phyloP scores from a whole-genome alignment of 1,140 invertebrate genomes.

The Megathymus violae region DNA sequence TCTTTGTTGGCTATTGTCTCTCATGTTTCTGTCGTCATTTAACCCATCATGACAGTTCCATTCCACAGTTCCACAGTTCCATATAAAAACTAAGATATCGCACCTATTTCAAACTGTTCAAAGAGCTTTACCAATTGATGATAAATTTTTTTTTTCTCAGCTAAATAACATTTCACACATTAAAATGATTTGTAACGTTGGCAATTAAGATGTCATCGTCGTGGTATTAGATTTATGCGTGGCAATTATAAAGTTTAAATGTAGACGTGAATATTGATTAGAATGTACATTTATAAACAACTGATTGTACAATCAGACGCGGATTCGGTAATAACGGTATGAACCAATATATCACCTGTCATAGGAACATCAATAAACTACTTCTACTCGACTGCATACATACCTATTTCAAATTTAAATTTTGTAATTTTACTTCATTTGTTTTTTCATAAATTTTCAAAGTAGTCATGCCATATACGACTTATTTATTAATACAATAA shows the following conservation, averaged over 20 bases:
- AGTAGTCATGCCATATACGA: no score
- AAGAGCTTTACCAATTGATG: constrained; percentile 1
- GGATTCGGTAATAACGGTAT: constrained; percentile 27
- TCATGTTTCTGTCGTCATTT: no score
- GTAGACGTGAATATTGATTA: constrained; percentile 70
- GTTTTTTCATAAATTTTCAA: no score
- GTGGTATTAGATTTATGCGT: constrained; percentile 72
- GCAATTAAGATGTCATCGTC: constrained; percentile 78
- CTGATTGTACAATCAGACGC: constrained; percentile 53
- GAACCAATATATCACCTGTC: constrained; percentile 8
- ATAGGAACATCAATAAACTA: constrained; percentile 1
- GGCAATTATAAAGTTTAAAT: constrained; percentile 71
- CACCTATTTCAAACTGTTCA: not conserved
- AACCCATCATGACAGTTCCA: no score
- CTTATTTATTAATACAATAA: no score
- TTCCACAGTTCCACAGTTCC: no score
- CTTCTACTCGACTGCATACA: not conserved
- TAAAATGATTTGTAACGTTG: constrained; percentile 59
- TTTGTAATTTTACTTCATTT: not conserved
- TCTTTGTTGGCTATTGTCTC: no score
- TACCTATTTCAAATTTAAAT: not conserved
- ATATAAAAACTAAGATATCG: no score
- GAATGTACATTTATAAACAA: constrained; percentile 56
- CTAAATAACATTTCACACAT: constrained; percentile 40
- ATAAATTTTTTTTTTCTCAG: constrained; percentile 12